These are phyloP conservation scores for Nasua narica DNA, from an alignment of 2,797 vertebrate genomes.

Conservation along the genomic window DNA sequence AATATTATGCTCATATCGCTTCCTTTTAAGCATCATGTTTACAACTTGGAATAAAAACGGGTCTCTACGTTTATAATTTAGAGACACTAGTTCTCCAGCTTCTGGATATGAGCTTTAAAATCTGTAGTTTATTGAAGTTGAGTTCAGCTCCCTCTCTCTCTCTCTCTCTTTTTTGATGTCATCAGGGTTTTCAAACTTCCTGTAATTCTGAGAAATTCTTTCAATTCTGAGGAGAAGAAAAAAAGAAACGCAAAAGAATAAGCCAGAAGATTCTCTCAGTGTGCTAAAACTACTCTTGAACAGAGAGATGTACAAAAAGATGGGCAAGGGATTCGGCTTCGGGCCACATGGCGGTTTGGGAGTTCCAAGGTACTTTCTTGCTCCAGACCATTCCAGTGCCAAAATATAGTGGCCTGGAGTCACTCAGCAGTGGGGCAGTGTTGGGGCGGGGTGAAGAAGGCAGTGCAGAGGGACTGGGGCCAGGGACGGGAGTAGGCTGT, in stretches of 20 bases:
- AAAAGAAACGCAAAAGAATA: not conserved
- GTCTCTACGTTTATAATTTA: not conserved
- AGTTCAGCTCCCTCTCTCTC: not conserved
- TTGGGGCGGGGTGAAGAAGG: fast-evolving
- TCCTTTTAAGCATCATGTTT: not conserved
- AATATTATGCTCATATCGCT: not conserved
- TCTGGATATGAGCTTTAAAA: not conserved
- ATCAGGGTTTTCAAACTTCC: not conserved
- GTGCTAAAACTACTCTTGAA: not conserved
- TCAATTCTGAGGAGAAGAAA: not conserved
- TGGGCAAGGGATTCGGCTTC: not conserved
- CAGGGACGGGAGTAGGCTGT: not conserved
- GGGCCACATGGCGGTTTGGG: no score
- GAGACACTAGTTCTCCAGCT: not conserved
- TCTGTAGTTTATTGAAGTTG: not conserved
- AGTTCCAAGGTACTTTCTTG: not conserved
- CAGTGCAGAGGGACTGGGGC: fast-evolving
- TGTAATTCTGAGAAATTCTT: not conserved
- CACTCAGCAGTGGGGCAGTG: not conserved
- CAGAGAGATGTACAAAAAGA: not conserved
- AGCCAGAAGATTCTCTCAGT: not conserved
- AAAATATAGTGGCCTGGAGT: not conserved
- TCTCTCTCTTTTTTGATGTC: not conserved
- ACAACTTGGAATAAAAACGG: not conserved
- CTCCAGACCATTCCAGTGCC: no score